These are phyloP conservation scores for Gymnobelideus leadbeateri DNA, from an alignment of 2,113 vertebrate species.

Conservation along the genomic window DNA sequence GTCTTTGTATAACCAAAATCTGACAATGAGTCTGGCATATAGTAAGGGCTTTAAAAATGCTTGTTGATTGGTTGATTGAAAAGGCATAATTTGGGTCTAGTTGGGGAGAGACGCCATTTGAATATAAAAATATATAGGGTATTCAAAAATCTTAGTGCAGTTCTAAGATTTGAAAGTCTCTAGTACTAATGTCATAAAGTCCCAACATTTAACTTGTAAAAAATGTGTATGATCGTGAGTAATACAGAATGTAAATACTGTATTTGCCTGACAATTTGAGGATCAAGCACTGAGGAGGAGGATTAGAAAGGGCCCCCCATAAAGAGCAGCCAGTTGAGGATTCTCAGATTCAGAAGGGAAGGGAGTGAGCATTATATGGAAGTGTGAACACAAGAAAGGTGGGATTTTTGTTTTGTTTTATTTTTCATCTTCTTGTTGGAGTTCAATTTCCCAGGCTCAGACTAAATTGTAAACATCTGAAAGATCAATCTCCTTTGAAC, in stretches of 20 bases:
- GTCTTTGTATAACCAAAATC: not conserved
- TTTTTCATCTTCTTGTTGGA: too few relatives aligned
- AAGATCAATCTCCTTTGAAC: too few relatives aligned
- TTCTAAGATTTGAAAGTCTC: not conserved
- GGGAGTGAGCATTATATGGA: not conserved
- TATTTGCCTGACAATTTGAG: not conserved
- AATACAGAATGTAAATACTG: not conserved
- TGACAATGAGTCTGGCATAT: not conserved
- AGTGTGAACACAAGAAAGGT: not conserved
- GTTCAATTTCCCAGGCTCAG: too few relatives aligned
- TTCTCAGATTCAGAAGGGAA: not conserved
- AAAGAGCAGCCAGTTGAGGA: not conserved
- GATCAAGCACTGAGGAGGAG: not conserved
- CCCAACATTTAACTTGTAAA: not conserved
- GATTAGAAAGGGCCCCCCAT: not conserved
- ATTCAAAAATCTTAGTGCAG: not conserved
- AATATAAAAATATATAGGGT: not conserved
- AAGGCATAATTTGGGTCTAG: not conserved
- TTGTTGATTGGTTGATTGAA: not conserved
- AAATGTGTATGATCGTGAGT: not conserved
- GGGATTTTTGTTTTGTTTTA: too few relatives aligned
- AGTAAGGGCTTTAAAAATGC: not conserved
- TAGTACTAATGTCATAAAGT: not conserved
- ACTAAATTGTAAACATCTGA: too few relatives aligned
- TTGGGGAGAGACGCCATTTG: not conserved